A percentile compares a stretch with the other conserved stretches of the same genome.
phyloP scores from a whole-genome alignment of 2,888 invertebrate genomes.

The Unio delphinus region DNA sequence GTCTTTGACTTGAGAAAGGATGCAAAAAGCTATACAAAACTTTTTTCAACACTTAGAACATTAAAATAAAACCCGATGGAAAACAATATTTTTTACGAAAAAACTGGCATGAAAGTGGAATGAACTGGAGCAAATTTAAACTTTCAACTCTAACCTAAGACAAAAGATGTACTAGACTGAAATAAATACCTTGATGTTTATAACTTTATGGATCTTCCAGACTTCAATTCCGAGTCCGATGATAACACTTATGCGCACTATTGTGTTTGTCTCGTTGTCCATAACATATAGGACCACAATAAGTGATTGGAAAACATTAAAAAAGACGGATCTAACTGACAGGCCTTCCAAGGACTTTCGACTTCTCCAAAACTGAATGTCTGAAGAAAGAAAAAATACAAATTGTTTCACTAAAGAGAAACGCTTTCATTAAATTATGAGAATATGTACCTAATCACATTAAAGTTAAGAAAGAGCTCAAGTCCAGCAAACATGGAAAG shows the following conservation, averaged over 20 bases:
- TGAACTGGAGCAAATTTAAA: too few species aligned
- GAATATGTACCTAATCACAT: too few species aligned
- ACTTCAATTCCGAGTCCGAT: slow-evolving; percentile 96
- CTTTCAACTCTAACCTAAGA: too few species aligned
- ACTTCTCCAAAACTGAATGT: slow-evolving; percentile 99
- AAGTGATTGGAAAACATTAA: slow-evolving; percentile 96
- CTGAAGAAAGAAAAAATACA: slow-evolving; percentile 68
- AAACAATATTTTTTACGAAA: too few species aligned
- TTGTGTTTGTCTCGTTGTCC: slow-evolving; percentile 98
- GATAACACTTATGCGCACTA: slow-evolving; percentile 94
- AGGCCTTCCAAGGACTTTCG: slow-evolving; percentile 96
- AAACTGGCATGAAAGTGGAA: too few species aligned
- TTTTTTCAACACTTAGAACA: too few species aligned
- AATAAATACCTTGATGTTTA: slow-evolving; percentile 71
- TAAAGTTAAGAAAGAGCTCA: too few species aligned
- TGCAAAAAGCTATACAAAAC: too few species aligned
- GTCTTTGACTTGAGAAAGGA: too few species aligned
- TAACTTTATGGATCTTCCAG: slow-evolving; percentile 97
- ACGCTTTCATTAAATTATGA: background rate
- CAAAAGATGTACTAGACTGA: background rate
- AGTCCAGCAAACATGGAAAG: too few species aligned
- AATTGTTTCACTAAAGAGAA: background rate
- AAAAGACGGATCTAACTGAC: slow-evolving; percentile 96
- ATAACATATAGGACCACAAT: slow-evolving; percentile 96
- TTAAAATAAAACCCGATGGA: too few species aligned